Evolutionary conservation across 92 coral and sea anemone species (phyloP), one percentile per base, ranked within the genome.

Genomic region (Phymanthus crucifer): DNA sequence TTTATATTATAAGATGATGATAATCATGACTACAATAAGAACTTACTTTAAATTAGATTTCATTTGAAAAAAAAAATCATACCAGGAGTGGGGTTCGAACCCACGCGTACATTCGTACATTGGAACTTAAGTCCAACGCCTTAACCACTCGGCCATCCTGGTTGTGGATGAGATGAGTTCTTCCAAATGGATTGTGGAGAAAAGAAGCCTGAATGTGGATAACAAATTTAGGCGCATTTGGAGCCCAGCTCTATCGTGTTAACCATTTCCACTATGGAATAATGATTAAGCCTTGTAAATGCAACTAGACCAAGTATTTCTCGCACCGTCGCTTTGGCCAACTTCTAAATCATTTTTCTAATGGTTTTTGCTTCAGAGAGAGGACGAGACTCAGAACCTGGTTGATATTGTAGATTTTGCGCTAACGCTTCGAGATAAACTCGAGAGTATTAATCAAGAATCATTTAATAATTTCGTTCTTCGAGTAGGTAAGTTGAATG

Each of bases 131-230:
- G 98, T 93, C 97, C 98, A 95, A 95, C 98, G 98, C 98, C 98
- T 95, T 92, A 95, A 95, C 97, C 98, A 92, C 98, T 95, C 98
- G 98, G 98, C 98, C 98, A 95, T 95, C 98, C 98, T 95, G 98
- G 24, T 61, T 6, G 34, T 54, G 1, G 11, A 3, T 19, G n/a
- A n/a, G n/a, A n/a, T n/a, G n/a, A n/a, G n/a, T n/a, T n/a, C n/a
- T n/a, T n/a, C n/a, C n/a, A n/a, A n/a, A n/a, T n/a, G n/a, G n/a
- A n/a, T n/a, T n/a, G n/a, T n/a, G n/a, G n/a, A n/a, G n/a, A n/a
- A n/a, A n/a, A n/a, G n/a, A n/a, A n/a, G n/a, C n/a, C n/a, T n/a
- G n/a, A n/a, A n/a, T n/a, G n/a, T n/a, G n/a, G n/a, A n/a, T n/a
- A n/a, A n/a, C n/a, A n/a, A n/a, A n/a, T n/a, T n/a, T n/a, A n/a